These are phyloP conservation scores for Anoplophora glabripennis DNA, from an alignment of 1,140 invertebrate species.

Conservation along the genomic window DNA sequence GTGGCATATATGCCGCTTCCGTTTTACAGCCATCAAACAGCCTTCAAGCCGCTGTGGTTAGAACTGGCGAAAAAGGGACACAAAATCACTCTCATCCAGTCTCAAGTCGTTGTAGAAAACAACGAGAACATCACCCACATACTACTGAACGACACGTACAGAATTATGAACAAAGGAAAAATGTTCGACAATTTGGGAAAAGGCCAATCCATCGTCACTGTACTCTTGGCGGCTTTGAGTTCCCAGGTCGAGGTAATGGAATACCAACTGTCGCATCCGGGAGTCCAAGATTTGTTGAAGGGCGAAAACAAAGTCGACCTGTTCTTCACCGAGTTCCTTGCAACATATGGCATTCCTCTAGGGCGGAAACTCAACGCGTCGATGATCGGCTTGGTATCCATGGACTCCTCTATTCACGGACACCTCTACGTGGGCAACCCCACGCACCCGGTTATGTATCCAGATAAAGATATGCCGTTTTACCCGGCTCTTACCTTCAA, in stretches of 20 bases:
- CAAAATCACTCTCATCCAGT: conserved; percentile 33
- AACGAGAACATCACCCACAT: conserved; percentile 35
- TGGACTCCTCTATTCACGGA: conserved; percentile 23
- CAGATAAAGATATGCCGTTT: conserved; percentile 8
- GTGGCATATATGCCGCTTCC: conserved; percentile 52
- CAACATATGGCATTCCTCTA: background rate
- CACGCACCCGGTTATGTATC: conserved; percentile 3
- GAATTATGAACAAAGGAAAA: conserved; percentile 24
- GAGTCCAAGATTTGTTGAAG: conserved; percentile 40
- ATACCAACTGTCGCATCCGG: conserved; percentile 27
- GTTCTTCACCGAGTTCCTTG: conserved; percentile 37
- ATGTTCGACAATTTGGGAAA: conserved; percentile 24
- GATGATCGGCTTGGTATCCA: conserved; percentile 37
- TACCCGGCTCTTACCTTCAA: background rate
- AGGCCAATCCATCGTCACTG: background rate
- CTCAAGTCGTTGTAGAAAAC: conserved; percentile 26
- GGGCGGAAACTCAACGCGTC: conserved; percentile 38
- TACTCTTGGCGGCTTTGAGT: background rate
- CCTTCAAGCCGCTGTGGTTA: conserved; percentile 48
- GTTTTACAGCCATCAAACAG: conserved; percentile 58
- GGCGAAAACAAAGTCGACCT: conserved; percentile 44
- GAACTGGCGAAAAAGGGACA: conserved; percentile 33
- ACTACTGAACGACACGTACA: conserved; percentile 31
- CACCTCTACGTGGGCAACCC: conserved; percentile 23
- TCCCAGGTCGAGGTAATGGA: conserved; percentile 2